phyloP scores from a whole-genome alignment of 2,888 invertebrate genomes.

The Lepeophtheirus nordmannii region DNA sequence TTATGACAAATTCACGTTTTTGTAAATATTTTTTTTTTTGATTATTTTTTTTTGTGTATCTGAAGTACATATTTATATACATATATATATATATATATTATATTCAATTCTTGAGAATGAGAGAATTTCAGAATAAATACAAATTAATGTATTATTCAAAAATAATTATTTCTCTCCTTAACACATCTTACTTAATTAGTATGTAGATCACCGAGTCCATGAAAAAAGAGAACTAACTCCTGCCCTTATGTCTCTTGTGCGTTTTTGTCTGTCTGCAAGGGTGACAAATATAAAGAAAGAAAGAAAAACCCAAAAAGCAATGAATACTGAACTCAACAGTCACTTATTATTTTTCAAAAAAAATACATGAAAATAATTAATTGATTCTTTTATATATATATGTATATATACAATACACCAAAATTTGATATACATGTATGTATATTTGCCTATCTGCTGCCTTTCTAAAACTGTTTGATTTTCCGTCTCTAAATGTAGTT shows the following conservation, averaged over 20 bases:
- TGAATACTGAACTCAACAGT: no score
- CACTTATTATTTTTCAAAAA: no score
- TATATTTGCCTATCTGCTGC: neutral
- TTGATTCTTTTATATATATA: no score
- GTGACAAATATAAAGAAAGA: neutral
- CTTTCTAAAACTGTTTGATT: no score
- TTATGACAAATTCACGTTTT: neutral
- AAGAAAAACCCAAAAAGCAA: neutral
- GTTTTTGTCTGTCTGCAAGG: no score
- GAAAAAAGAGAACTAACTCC: no score
- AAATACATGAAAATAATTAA: no score
- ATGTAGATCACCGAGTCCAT: no score
- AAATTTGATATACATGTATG: neutral
- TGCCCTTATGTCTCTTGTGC: neutral
- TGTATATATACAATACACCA: no score
- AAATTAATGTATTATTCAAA: slow-evolving; percentile 4
- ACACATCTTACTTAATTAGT: no score
- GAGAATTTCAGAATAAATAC: slow-evolving; percentile 19
- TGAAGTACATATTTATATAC: slow-evolving; percentile 16
- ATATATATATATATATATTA: slow-evolving; percentile 22
- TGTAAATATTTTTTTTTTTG: slow-evolving; percentile 11
- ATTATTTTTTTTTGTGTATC: neutral
- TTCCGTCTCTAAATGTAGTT: no score
- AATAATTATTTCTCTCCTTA: no score
- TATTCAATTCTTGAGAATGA: slow-evolving; percentile 9